A percentile compares a stretch with the other conserved stretches of the same genome.
Conservation (phyloP, 2,113 vertebrate species). For the Erpornis zantholeuca region DNA sequence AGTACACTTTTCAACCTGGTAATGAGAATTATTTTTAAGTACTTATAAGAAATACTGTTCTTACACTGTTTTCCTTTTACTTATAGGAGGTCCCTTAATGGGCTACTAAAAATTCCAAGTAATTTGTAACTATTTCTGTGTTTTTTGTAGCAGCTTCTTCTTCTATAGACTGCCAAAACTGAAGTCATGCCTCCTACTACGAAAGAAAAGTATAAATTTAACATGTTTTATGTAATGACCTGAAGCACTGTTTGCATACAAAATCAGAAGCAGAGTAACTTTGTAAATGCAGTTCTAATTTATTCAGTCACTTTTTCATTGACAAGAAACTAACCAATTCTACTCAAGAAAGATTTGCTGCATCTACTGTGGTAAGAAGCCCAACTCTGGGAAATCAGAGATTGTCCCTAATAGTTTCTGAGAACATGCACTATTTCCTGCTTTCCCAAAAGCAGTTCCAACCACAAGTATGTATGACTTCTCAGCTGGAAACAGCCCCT, state of each 20-base stretch:
- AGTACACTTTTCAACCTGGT: neutral
- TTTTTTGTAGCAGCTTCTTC: neutral
- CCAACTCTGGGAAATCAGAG: neutral
- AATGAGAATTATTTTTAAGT: neutral
- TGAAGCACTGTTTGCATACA: neutral
- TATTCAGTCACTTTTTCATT: neutral
- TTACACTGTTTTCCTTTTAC: neutral
- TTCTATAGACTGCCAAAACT: neutral
- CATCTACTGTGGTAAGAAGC: neutral
- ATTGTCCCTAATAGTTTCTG: neutral
- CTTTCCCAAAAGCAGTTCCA: neutral
- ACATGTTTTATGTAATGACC: neutral
- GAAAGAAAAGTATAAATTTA: neutral
- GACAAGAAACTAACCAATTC: neutral
- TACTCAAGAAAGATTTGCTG: neutral
- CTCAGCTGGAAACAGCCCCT: neutral
- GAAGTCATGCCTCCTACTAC: rapidly evolving
- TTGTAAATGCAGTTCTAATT: neutral
- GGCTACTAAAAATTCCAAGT: neutral
- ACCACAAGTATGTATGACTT: neutral
- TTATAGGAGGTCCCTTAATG: rapidly evolving
- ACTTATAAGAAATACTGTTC: neutral
- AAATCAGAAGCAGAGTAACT: neutral
- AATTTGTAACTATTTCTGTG: neutral
- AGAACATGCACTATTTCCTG: neutral